Evolutionary conservation across 2,888 invertebrate species (phyloP).

Genomic region (Drosophila rubida): DNA sequence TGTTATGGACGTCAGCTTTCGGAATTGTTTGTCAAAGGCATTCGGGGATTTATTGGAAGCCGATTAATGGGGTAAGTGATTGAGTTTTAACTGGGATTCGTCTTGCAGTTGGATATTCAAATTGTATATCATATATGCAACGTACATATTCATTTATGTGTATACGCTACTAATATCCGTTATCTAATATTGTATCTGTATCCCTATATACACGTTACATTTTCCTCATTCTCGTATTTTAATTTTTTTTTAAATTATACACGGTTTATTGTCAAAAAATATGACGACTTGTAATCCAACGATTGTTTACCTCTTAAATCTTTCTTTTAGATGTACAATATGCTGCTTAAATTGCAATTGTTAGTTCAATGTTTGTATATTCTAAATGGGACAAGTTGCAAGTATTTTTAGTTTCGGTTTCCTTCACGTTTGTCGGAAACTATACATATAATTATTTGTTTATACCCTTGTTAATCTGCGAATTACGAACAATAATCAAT

Average conservation of each 20-base stretch:
- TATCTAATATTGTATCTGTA: constrained; percentile 16
- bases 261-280: constrained; percentile 73
- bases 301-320: constrained; percentile 49
- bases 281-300: constrained; percentile 67
- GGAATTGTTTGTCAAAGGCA: constrained; percentile 32
- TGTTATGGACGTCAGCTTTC: constrained; percentile 68
- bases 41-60: constrained; percentile 47
- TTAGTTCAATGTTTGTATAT: constrained; percentile 14
- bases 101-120: constrained; percentile 31
- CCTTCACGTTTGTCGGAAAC: constrained; percentile 10
- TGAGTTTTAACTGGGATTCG: constrained; percentile 1
- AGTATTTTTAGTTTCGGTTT: background rate
- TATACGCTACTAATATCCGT: constrained; percentile 27
- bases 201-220: constrained; percentile 62
- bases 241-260: constrained; percentile 52
- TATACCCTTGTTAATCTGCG: constrained; percentile 33
- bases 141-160: constrained; percentile 31
- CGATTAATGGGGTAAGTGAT: constrained; percentile 23
- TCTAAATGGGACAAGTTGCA: constrained; percentile 3
- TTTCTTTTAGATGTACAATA: constrained; percentile 42
- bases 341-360: constrained; percentile 35
- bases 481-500: background rate
- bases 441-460: constrained; percentile 18
- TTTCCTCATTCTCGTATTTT: constrained; percentile 10
- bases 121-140: constrained; percentile 25